These are phyloP conservation scores for Venustoraphidia nigricollis DNA, from an alignment of 2,888 invertebrate species.

Conservation along the genomic window DNA sequence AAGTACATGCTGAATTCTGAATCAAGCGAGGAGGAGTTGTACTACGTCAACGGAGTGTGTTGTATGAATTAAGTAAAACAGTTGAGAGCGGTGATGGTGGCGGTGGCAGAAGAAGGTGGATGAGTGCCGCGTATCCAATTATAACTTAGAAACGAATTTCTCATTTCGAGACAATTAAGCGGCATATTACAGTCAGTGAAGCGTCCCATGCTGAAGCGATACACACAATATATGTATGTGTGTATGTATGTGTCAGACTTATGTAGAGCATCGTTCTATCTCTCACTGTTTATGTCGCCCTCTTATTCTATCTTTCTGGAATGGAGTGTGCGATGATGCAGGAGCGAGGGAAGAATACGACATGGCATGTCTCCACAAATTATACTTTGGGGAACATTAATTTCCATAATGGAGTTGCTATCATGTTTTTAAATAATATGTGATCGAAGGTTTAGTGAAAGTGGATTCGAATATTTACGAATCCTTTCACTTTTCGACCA, in stretches of 20 bases:
- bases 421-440: no score
- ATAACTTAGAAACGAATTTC: slow-evolving; percentile 39
- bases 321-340: slow-evolving; percentile 1
- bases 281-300: no score
- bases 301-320: no score
- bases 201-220: slow-evolving; percentile 18
- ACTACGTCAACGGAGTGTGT: not conserved
- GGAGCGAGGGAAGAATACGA: not conserved
- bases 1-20: not conserved
- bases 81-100: slow-evolving; percentile 8
- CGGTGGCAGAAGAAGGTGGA: slow-evolving; percentile 14
- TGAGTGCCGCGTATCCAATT: slow-evolving; percentile 31
- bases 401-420: slow-evolving; percentile 27
- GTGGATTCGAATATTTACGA: no score
- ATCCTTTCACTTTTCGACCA: no score
- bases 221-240: no score
- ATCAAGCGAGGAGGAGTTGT: not conserved
- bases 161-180: slow-evolving; percentile 39
- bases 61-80: no score
- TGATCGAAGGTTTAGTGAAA: no score
- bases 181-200: slow-evolving; percentile 34
- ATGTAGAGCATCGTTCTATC: no score
- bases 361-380: slow-evolving; percentile 30
- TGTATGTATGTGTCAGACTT: no score
- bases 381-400: slow-evolving; percentile 36